phyloP scores from a whole-genome alignment of 64 coral and sea anemone species.

The Actinia equina region DNA sequence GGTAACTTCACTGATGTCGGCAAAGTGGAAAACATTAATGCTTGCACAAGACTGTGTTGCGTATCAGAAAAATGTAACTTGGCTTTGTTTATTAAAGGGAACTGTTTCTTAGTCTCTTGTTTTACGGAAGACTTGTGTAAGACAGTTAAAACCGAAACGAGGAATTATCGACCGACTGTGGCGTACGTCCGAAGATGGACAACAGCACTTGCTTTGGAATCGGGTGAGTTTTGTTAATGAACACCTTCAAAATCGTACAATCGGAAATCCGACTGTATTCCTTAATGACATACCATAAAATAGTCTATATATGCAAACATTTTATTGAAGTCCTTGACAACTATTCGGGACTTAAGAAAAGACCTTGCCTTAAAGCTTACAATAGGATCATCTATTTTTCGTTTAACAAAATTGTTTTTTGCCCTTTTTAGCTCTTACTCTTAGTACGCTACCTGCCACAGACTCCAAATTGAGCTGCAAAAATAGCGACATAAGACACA shows the following conservation, averaged over 20 bases:
- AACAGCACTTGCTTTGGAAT: constrained; percentile 66
- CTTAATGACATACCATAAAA: no score
- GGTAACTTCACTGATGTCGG: constrained; percentile 93
- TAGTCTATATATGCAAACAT: no score
- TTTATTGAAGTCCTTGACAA: no score
- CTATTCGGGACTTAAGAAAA: no score
- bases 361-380: no score
- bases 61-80: constrained; percentile 83
- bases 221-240: constrained; percentile 41
- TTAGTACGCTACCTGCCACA: constrained; percentile 72
- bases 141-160: constrained; percentile 75
- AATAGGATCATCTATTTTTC: no score
- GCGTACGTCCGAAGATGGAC: constrained; percentile 73
- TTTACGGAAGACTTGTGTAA: constrained; percentile 80
- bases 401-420: neutral
- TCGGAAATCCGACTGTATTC: no score
- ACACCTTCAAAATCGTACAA: no score
- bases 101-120: constrained; percentile 90
- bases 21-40: constrained; percentile 72
- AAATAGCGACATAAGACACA: constrained; percentile 76
- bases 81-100: constrained; percentile 75
- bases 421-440: constrained; percentile 57
- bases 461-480: constrained; percentile 97
- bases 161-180: constrained; percentile 76
- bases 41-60: constrained; percentile 86